Evolutionary conservation across 2,797 vertebrate genomes (phyloP).

Genomic region (Champsocephalus esox): DNA sequence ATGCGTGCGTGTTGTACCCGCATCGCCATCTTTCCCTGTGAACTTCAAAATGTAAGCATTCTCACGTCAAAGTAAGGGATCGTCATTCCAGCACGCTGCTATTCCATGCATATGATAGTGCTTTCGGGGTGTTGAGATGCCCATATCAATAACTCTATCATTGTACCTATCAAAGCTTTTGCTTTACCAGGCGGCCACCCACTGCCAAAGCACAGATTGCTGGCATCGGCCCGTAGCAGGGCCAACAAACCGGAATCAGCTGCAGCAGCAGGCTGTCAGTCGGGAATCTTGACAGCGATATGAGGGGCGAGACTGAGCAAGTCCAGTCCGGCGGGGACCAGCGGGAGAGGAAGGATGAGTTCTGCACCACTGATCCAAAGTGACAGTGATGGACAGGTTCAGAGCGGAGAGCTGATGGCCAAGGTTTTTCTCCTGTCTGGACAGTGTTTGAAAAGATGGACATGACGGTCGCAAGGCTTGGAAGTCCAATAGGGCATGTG

Average conservation of each 20-base stretch:
- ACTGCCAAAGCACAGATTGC: conserved; percentile 74
- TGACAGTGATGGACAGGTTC: conserved; percentile 87
- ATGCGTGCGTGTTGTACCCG: conserved; percentile 60
- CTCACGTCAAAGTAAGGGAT: conserved; percentile 64
- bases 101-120: conserved; percentile 60
- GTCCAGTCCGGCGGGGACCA: conserved; percentile 78
- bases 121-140: conserved; percentile 61
- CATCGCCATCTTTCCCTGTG: conserved; percentile 59
- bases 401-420: conserved; percentile 84
- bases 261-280: conserved; percentile 79
- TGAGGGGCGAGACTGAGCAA: conserved; percentile 76
- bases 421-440: conserved; percentile 78
- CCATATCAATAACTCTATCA: conserved; percentile 70
- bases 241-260: conserved; percentile 80
- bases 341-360: conserved; percentile 81
- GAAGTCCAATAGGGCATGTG: conserved; percentile 74
- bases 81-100: conserved; percentile 51
- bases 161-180: conserved; percentile 68
- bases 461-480: conserved; percentile 79
- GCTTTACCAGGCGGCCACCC: conserved; percentile 70
- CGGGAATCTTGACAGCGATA: conserved; percentile 81
- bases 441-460: conserved; percentile 84
- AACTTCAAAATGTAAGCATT: conserved; percentile 55
- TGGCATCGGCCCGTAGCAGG: conserved; percentile 72
- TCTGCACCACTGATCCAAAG: conserved; percentile 84